A percentile compares a stretch with the other conserved stretches of the same genome.
phyloP scores from a whole-genome alignment of 2,113 vertebrate species.

The Dermatemys mawii region DNA sequence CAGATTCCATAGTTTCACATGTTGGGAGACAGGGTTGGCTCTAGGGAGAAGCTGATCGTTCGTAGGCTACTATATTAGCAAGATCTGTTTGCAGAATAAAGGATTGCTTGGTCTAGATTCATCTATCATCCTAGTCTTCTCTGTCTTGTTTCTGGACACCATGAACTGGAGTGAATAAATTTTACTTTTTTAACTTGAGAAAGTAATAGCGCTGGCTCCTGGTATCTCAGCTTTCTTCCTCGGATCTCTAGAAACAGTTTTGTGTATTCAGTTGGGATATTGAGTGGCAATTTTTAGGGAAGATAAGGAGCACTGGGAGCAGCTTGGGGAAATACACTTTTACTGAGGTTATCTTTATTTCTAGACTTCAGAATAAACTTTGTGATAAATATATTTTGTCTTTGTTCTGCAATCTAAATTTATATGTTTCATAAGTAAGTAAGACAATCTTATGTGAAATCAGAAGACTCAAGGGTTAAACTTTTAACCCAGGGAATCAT shows the following conservation, averaged over 20 bases:
- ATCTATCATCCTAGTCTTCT: conserved; percentile 5
- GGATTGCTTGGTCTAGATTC: background rate
- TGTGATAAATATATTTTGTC: too few species aligned
- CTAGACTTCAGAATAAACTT: too few species aligned
- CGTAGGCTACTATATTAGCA: conserved; percentile 1
- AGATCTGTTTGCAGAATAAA: background rate
- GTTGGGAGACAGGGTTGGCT: background rate
- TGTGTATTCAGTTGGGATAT: background rate
- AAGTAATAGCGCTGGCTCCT: background rate
- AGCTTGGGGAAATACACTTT: background rate
- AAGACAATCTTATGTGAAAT: background rate
- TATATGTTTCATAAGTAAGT: background rate
- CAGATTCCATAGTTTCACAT: background rate
- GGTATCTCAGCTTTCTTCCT: background rate
- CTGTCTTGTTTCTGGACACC: background rate
- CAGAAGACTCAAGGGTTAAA: background rate
- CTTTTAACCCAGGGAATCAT: background rate
- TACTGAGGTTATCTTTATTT: background rate
- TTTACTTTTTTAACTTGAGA: background rate
- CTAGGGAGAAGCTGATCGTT: background rate
- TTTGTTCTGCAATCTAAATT: rapidly evolving
- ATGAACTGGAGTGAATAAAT: background rate
- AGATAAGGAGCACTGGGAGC: background rate
- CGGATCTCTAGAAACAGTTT: background rate
- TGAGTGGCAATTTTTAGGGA: background rate